Percentiles rank a stretch among this genome's conserved stretches.
Evolutionary conservation across 2,797 vertebrate genomes (phyloP).

Genomic region (Paratrypauchen microcephalus): DNA sequence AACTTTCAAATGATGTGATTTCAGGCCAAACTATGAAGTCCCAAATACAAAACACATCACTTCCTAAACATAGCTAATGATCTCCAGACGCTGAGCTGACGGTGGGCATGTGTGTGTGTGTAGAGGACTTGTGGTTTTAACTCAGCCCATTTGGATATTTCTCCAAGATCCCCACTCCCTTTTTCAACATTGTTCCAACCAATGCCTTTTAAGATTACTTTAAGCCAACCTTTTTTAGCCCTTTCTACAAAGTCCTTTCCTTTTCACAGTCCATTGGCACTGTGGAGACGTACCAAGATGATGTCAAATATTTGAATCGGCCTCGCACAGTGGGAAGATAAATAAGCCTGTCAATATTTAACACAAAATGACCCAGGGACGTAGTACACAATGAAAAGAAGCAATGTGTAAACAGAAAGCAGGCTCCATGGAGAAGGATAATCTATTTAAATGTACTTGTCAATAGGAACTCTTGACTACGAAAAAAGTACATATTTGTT

Average conservation of each 20-base stretch:
- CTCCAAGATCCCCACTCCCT: constrained; percentile 27
- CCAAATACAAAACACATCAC: constrained; percentile 56
- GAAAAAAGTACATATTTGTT: constrained; percentile 9
- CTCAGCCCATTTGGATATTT: constrained; percentile 44
- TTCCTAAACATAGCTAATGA: constrained; percentile 66
- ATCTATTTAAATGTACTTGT: neutral
- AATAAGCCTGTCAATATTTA: constrained; percentile 71
- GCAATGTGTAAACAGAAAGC: constrained; percentile 23
- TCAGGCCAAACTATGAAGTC: constrained; percentile 49
- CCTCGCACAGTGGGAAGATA: constrained; percentile 56
- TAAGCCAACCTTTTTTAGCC: constrained; percentile 19
- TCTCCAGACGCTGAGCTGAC: constrained; percentile 46
- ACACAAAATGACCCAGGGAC: constrained; percentile 39
- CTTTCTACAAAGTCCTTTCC: constrained; percentile 15
- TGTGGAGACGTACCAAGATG: constrained; percentile 35
- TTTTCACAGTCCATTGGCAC: constrained; percentile 23
- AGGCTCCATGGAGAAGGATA: neutral
- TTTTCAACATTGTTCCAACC: constrained; percentile 39
- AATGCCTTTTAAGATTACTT: constrained; percentile 45
- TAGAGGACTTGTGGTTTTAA: constrained; percentile 43
- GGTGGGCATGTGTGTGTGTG: constrained; percentile 19
- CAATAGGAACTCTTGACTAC: constrained; percentile 10
- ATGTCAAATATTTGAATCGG: constrained; percentile 72
- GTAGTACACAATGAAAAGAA: constrained; percentile 30
- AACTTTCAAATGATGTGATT: constrained; percentile 45